Percentiles rank a stretch among this genome's conserved stretches.
phyloP scores from a whole-genome alignment of 2,113 vertebrate genomes.

The Cheilinus undulatus region DNA sequence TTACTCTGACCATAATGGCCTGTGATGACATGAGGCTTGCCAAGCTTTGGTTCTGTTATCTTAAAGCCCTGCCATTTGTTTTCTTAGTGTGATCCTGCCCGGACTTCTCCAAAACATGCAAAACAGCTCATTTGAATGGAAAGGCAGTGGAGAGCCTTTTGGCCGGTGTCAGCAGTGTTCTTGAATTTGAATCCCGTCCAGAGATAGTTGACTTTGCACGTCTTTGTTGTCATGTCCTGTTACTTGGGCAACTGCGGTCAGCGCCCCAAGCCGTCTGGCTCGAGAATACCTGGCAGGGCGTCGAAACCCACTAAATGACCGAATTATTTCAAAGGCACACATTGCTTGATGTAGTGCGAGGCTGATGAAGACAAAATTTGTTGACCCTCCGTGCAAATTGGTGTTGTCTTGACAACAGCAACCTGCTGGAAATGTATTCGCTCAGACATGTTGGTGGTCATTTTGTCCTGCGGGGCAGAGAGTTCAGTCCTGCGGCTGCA shows the following conservation, averaged over 20 bases:
- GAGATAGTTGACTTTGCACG: conserved; percentile 73
- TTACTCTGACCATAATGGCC: conserved; percentile 68
- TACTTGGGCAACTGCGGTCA: conserved; percentile 49
- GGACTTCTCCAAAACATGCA: conserved; percentile 63
- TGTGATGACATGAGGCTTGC: conserved; percentile 48
- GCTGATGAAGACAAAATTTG: conserved; percentile 48
- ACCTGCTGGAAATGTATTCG: conserved; percentile 47
- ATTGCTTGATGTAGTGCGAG: conserved; percentile 42
- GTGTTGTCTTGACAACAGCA: conserved; percentile 62
- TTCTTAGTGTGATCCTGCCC: conserved; percentile 57
- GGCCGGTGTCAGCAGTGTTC: conserved; percentile 60
- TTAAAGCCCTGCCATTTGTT: conserved; percentile 74
- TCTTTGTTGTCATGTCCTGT: conserved; percentile 61
- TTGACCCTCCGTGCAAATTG: conserved; percentile 54
- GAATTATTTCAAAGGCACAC: conserved; percentile 63
- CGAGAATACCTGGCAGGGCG: conserved; percentile 21
- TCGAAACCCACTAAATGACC: conserved; percentile 56
- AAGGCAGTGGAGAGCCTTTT: conserved; percentile 42
- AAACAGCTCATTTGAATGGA: conserved; percentile 77
- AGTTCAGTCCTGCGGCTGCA: conserved; percentile 24
- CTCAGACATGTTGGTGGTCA: conserved; percentile 43
- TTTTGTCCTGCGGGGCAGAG: conserved; percentile 17
- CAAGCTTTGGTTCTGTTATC: conserved; percentile 75
- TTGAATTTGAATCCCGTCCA: conserved; percentile 65
- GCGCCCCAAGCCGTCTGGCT: conserved; percentile 28